These are phyloP conservation scores for Leptinotarsa juncta DNA, from an alignment of 2,888 invertebrate species.

Conservation along the genomic window DNA sequence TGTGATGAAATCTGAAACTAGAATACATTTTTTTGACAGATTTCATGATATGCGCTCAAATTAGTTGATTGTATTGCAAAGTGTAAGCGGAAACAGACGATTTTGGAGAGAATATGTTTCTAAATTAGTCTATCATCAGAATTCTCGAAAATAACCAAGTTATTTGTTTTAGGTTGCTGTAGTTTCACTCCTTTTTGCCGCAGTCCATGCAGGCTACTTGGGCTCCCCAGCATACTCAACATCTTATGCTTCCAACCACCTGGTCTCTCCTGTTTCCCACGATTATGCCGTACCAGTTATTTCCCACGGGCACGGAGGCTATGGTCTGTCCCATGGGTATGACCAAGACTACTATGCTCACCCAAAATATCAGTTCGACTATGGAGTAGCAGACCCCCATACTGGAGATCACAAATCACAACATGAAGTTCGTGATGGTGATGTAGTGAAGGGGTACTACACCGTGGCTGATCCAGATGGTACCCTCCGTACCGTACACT, in stretches of 20 bases:
- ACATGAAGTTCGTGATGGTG: conserved; percentile 70
- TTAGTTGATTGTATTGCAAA: no score
- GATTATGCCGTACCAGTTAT: conserved; percentile 29
- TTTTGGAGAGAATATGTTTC: no score
- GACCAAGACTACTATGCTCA: conserved; percentile 58
- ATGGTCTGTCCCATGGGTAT: conserved; percentile 26
- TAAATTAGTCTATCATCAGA: no score
- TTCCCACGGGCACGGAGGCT: conserved; percentile 29
- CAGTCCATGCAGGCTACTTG: conserved; percentile 38
- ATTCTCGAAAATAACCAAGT: no score
- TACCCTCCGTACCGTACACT: conserved; percentile 69
- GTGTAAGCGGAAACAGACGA: no score
- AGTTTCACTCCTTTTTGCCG: conserved; percentile 40
- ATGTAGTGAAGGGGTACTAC: conserved; percentile 67
- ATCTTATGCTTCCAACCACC: conserved; percentile 25
- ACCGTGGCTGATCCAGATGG: conserved; percentile 69
- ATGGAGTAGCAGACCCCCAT: conserved; percentile 72
- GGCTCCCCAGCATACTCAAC: conserved; percentile 28
- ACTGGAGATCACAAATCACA: conserved; percentile 66
- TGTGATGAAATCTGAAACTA: no score
- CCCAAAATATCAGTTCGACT: conserved; percentile 70
- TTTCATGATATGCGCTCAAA: no score
- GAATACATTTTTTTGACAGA: no score
- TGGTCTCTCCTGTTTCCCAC: conserved; percentile 14
- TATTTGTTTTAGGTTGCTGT: conserved; percentile 35